Percentiles rank a stretch among this genome's conserved stretches.
phyloP scores from a whole-genome alignment of 2,113 vertebrate species.

The Scatophagus argus region DNA sequence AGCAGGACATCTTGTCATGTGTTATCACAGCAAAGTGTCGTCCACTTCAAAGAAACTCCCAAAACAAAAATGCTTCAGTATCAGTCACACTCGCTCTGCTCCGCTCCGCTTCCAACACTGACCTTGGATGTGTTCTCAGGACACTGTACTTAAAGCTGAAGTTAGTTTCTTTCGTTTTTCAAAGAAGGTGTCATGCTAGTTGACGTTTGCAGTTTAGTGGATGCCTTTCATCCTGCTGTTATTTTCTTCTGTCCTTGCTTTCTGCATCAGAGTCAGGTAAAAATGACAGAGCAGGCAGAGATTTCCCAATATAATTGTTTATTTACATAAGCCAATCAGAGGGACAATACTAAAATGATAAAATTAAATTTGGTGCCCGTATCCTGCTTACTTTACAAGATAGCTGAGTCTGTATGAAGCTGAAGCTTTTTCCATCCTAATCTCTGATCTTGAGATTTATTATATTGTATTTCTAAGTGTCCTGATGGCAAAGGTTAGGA shows the following conservation, averaged over 20 bases:
- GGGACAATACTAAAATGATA: background rate
- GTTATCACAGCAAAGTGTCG: background rate
- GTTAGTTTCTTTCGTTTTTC: background rate
- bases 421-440: background rate
- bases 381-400: background rate
- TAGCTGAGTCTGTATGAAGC: background rate
- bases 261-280: background rate
- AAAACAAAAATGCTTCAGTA: slow-evolving; percentile 12
- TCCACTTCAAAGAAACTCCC: slow-evolving; percentile 34
- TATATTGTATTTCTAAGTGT: background rate
- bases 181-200: background rate
- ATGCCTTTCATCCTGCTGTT: background rate
- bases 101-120: slow-evolving; percentile 1
- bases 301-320: background rate
- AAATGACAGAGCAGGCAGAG: background rate
- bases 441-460: background rate
- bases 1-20: background rate
- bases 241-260: background rate
- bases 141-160: background rate
- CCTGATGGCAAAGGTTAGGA: background rate
- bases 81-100: slow-evolving; percentile 17
- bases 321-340: background rate
- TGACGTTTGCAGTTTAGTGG: background rate
- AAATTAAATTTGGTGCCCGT: background rate
- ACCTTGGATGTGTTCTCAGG: background rate